phyloP scores from a whole-genome alignment of 1,140 invertebrate species.

The Teleogryllus occipitalis region DNA sequence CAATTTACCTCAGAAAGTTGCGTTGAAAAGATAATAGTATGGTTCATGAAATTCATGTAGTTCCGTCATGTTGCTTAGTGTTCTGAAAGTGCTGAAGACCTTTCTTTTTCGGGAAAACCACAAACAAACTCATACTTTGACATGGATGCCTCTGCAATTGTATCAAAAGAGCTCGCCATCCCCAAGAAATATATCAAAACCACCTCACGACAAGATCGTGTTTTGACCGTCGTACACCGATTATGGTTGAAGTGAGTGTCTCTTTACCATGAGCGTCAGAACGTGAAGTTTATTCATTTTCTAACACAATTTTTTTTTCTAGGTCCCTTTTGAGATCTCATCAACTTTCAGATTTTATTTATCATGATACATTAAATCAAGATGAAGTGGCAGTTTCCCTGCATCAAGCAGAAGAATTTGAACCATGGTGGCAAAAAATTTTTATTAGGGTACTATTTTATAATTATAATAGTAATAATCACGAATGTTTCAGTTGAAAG shows the following conservation, averaged over 20 bases:
- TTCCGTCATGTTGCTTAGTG: no score
- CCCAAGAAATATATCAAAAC: slow-evolving; percentile 52
- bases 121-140: no score
- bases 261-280: not conserved
- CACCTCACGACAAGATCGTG: slow-evolving; percentile 40
- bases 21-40: no score
- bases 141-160: slow-evolving; percentile 14
- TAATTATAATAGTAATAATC: no score
- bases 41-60: no score
- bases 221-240: slow-evolving; percentile 53
- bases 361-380: slow-evolving; percentile 33
- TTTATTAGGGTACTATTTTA: slow-evolving; percentile 43
- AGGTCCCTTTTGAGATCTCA: slow-evolving; percentile 45
- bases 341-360: slow-evolving; percentile 38
- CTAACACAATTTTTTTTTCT: not conserved
- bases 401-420: slow-evolving; percentile 46
- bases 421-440: slow-evolving; percentile 48
- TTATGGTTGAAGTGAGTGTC: slow-evolving; percentile 51
- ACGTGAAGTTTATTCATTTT: not conserved
- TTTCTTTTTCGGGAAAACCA: no score
- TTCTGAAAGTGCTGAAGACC: no score
- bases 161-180: slow-evolving; percentile 33
- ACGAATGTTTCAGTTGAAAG: no score
- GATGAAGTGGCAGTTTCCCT: slow-evolving; percentile 45
- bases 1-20: no score